phyloP scores from a whole-genome alignment of 2,113 vertebrate genomes.

The Choloepus hoffmanni region DNA sequence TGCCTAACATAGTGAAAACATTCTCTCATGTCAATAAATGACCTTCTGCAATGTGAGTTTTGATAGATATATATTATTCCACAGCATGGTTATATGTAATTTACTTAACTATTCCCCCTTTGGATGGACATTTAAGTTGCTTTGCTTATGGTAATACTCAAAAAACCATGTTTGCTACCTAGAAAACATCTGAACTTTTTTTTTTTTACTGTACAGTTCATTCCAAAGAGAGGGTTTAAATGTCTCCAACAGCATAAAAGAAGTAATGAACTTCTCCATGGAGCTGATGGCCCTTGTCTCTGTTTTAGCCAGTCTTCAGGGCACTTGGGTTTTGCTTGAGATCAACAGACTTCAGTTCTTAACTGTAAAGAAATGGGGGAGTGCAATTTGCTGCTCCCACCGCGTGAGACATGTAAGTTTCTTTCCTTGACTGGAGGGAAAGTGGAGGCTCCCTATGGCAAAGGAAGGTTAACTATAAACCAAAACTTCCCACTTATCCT shows the following conservation, averaged over 20 bases:
- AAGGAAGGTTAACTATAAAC: not conserved
- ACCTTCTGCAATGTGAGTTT: not conserved
- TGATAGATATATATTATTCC: not conserved
- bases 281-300: not conserved
- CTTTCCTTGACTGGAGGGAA: not conserved
- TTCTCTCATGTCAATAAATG: not conserved
- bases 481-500: not conserved
- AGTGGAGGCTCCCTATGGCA: not conserved
- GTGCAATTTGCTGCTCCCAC: not conserved
- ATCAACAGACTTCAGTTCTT: not conserved
- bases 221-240: not conserved
- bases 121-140: not conserved
- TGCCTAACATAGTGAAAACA: not conserved
- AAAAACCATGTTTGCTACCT: not conserved
- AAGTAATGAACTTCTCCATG: not conserved
- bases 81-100: not conserved
- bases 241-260: not conserved
- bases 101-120: not conserved
- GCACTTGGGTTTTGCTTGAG: not conserved
- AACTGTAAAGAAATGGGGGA: not conserved
- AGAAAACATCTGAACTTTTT: not conserved
- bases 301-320: not conserved
- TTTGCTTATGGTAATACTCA: constrained; percentile 21
- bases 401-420: not conserved
- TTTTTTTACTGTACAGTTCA: not conserved